These are phyloP conservation scores for Sycophaga agraensis DNA, from an alignment of 1,140 invertebrate species.

Conservation along the genomic window DNA sequence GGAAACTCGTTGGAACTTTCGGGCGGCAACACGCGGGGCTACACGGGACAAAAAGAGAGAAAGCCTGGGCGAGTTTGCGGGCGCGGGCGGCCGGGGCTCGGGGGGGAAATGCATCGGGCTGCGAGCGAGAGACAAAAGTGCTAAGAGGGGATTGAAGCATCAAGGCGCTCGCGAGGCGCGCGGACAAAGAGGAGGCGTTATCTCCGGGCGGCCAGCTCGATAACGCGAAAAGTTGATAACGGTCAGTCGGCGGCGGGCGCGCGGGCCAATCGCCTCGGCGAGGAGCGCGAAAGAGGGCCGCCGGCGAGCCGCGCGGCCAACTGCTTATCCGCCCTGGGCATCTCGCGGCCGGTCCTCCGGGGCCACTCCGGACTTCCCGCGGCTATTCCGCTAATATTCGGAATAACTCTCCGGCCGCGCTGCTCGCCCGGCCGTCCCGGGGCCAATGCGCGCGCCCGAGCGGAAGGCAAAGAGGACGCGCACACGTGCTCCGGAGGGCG, in stretches of 20 bases:
- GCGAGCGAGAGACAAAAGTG: neutral
- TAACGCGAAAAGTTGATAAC: constrained; percentile 18
- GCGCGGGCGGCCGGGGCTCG: too few relatives aligned
- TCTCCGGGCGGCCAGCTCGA: neutral
- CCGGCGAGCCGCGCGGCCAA: neutral
- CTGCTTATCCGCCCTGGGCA: neutral
- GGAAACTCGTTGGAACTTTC: neutral
- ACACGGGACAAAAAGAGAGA: neutral
- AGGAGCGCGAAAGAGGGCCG: too few relatives aligned
- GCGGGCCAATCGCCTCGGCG: neutral
- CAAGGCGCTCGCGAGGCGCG: neutral
- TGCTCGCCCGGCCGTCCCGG: neutral
- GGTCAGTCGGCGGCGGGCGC: neutral
- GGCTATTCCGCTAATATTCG: neutral
- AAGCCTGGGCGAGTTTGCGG: neutral
- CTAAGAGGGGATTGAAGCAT: neutral
- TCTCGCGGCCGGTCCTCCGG: too few relatives aligned
- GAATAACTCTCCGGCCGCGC: neutral
- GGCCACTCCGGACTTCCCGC: too few relatives aligned
- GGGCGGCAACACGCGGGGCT: neutral
- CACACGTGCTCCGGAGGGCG: constrained; percentile 23
- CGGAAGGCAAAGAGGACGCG: constrained; percentile 25
- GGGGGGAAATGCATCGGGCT: too few relatives aligned
- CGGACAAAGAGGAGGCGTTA: constrained; percentile 22
- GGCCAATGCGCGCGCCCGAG: constrained; percentile 41